phyloP scores from a whole-genome alignment of 2,888 invertebrate species.

The Galerucella nymphaeae region DNA sequence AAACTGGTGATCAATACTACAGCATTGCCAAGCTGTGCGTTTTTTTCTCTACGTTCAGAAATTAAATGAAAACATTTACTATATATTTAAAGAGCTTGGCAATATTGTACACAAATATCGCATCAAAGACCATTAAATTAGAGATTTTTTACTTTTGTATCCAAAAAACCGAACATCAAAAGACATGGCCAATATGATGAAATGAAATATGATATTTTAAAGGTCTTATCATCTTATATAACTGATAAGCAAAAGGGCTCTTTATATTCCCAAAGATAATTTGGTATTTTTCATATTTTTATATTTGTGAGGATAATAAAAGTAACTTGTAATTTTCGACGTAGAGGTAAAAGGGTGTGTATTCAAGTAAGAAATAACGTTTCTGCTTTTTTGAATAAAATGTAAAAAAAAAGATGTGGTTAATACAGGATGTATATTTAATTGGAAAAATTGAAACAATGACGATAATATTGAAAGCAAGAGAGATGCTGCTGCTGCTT shows the following conservation, averaged over 20 bases:
- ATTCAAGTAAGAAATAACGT: too few relatives aligned
- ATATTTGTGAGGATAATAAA: slow-evolving; percentile 3
- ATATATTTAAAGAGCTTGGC: not conserved
- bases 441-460: too few relatives aligned
- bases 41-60: too few relatives aligned
- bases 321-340: not conserved
- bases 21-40: not conserved
- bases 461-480: too few relatives aligned
- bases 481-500: too few relatives aligned
- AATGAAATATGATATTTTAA: slow-evolving; percentile 29
- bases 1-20: not conserved
- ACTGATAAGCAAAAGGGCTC: slow-evolving; percentile 7
- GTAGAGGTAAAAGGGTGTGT: not conserved
- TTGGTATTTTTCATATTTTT: slow-evolving; percentile 8
- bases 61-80: too few relatives aligned
- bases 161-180: slow-evolving; percentile 24
- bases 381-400: too few relatives aligned
- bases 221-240: slow-evolving; percentile 5
- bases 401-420: too few relatives aligned
- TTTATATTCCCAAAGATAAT: slow-evolving; percentile 21
- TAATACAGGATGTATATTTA: too few relatives aligned
- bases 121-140: slow-evolving; percentile 19
- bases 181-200: slow-evolving; percentile 24
- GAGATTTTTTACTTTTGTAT: slow-evolving; percentile 26
- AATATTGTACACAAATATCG: not conserved